Evolutionary conservation across 2,888 invertebrate species (phyloP).

Genomic region (Ischnura elegans): DNA sequence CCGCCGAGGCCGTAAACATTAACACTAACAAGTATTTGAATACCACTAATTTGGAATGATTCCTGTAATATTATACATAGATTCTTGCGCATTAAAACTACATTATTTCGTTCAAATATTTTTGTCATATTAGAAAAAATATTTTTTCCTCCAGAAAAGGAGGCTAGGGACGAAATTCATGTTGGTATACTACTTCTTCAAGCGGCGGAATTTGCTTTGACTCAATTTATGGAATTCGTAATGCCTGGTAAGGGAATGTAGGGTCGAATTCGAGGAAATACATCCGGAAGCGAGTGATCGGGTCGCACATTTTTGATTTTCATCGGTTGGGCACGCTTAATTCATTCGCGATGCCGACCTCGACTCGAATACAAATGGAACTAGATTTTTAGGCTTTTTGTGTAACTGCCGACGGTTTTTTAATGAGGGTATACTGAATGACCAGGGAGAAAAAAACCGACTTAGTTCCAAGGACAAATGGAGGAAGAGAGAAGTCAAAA

Average conservation of each 20-base stretch:
- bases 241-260: background rate
- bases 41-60: no score
- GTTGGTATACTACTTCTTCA: background rate
- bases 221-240: background rate
- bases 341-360: conserved; percentile 13
- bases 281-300: background rate
- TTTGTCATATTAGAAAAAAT: no score
- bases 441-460: background rate
- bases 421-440: background rate
- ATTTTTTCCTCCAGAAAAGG: background rate
- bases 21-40: no score
- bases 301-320: background rate
- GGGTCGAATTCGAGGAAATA: background rate
- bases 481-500: background rate
- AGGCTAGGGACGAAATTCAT: background rate
- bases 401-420: background rate
- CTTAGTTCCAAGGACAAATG: background rate
- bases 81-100: no score
- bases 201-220: background rate
- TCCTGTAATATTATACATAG: no score
- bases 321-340: background rate
- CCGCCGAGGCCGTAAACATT: no score
- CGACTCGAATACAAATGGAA: conserved; percentile 28
- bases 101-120: no score
- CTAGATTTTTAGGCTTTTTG: background rate